Conservation (phyloP, 2,888 invertebrate genomes). For the Molorchus minor region DNA sequence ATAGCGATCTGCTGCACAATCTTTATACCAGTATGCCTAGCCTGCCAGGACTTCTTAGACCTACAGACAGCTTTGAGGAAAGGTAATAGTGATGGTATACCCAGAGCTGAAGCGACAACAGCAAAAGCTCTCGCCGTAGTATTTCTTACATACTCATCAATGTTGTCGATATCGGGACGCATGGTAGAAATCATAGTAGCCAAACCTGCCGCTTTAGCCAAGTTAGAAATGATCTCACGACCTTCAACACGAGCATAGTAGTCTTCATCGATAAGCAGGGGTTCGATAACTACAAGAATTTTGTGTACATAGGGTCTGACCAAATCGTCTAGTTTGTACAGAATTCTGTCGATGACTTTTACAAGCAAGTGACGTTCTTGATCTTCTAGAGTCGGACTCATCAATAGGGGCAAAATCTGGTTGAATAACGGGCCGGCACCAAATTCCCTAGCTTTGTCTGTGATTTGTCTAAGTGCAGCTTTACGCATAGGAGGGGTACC, state of each 20-base stretch:
- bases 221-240: conserved; percentile 97
- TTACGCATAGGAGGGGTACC: conserved; percentile 99
- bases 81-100: conserved; percentile 96
- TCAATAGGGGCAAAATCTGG: conserved; percentile 97
- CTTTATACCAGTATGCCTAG: conserved; percentile 97
- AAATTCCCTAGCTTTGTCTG: conserved; percentile 98
- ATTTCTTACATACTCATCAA: conserved; percentile 99
- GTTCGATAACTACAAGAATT: conserved; percentile 99
- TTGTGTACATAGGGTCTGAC: conserved; percentile 99
- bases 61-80: conserved; percentile 99
- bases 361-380: conserved; percentile 98
- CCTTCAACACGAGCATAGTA: conserved; percentile 99
- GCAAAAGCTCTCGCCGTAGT: conserved; percentile 99
- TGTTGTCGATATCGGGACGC: conserved; percentile 99
- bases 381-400: conserved; percentile 99
- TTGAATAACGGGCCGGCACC: conserved; percentile 99
- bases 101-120: conserved; percentile 99
- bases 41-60: conserved; percentile 99
- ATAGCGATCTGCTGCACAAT: conserved; percentile 99
- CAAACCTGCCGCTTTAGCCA: conserved; percentile 98
- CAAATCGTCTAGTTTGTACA: conserved; percentile 98
- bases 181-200: conserved; percentile 99
- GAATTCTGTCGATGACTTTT: conserved; percentile 97
- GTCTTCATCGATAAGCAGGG: conserved; percentile 98
- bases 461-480: conserved; percentile 95